Percentiles rank a stretch among this genome's conserved stretches.
These are phyloP conservation scores for Linyphia triangularis DNA, from an alignment of 2,888 invertebrate species.

Conservation along the genomic window DNA sequence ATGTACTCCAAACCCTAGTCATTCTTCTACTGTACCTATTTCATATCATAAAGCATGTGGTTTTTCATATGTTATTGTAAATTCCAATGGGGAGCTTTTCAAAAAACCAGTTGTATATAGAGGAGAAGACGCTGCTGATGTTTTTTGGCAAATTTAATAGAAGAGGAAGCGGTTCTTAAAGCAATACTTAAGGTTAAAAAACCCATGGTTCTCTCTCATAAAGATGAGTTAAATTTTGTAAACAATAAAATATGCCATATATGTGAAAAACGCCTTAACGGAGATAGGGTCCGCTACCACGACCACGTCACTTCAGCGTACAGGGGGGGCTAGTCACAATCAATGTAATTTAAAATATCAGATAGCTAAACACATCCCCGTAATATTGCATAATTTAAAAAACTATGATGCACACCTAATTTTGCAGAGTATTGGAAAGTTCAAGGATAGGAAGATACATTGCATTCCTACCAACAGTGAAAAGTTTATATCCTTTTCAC, in stretches of 20 bases:
- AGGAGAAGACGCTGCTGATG: neutral
- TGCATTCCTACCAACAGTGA: conserved; percentile 16
- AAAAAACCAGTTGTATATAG: neutral
- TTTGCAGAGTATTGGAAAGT: neutral
- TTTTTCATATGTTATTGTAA: neutral
- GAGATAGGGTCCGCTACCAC: conserved; percentile 32
- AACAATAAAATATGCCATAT: neutral
- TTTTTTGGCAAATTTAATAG: neutral
- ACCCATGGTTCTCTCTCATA: neutral
- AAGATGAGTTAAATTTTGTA: neutral
- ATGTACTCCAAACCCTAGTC: neutral
- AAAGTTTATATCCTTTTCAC: neutral
- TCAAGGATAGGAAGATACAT: neutral
- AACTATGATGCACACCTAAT: neutral
- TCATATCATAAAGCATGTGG: too few species aligned
- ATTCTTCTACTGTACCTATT: neutral
- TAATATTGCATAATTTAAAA: neutral
- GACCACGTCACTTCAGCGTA: conserved; percentile 4
- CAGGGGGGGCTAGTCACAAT: conserved; percentile 16
- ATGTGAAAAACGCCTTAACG: neutral
- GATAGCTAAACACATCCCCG: neutral
- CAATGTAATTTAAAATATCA: too few species aligned
- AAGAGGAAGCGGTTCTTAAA: neutral
- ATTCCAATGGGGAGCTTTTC: neutral
- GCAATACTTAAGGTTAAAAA: neutral